Evolutionary conservation across 2,888 invertebrate species (phyloP).

Genomic region (Pelosia muscerda): DNA sequence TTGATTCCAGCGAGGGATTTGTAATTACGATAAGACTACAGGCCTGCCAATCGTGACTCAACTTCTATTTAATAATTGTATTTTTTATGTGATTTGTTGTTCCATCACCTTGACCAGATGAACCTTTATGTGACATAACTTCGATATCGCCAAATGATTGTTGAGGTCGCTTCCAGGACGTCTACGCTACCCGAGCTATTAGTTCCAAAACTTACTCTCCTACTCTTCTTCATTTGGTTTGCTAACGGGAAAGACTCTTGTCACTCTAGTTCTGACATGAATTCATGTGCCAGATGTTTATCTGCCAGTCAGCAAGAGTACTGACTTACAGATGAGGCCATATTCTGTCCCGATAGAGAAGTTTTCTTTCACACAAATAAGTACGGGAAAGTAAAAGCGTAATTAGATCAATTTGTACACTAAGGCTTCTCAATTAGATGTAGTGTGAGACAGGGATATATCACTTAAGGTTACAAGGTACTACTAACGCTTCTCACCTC

Average conservation of each 20-base stretch:
- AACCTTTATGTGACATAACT: no score
- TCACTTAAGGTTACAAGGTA: not conserved
- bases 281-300: no score
- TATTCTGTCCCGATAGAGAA: not conserved
- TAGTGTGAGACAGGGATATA: not conserved
- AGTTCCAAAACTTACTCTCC: not conserved
- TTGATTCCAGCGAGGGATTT: not conserved
- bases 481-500: constrained; percentile 33
- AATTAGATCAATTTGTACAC: not conserved
- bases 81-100: not conserved
- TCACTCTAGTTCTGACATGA: not conserved
- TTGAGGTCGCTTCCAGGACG: no score
- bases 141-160: no score
- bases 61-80: constrained; percentile 5
- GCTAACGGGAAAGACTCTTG: not conserved
- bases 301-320: not conserved
- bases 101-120: not conserved
- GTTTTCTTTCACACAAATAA: not conserved
- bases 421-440: not conserved
- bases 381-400: not conserved
- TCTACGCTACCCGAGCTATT: no score
- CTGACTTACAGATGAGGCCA: not conserved
- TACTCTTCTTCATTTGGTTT: not conserved
- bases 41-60: constrained; percentile 6
- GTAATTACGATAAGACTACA: constrained; percentile 2